Evolutionary conservation across 2,113 vertebrate species (phyloP), one percentile per base, ranked within the genome.

Genomic region (Struthidea cinerea): DNA sequence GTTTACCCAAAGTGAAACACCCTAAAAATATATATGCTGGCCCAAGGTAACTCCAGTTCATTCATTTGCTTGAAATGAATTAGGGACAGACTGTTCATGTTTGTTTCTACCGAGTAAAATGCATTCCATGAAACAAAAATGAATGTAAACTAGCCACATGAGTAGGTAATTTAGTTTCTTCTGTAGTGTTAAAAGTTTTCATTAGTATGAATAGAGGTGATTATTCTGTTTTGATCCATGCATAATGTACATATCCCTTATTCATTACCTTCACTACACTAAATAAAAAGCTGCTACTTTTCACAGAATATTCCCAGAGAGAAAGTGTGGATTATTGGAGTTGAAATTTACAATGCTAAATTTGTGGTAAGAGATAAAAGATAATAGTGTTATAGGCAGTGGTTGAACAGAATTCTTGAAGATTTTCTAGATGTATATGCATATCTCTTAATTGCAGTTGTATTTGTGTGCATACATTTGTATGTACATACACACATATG

Each of bases 271-370:
- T 82, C n/a, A 59, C 32, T 76, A 21, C 68, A 65, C 50, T 53
- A 46, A 87, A 59, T 84, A 65, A 90, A 94, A 96, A 81, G 82
- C 46, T 75, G 53, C 81, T 97, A 46, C 42, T 88, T 26, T 67
- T 93, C 32, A 89, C 35, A 90, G 86, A 88, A 70, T 60, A 60
- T 18, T 92, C 18, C 19, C 22, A 57, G 61, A 33, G 37, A 82
- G 35, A 47, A 68, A 53, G 27, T 81, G 35, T 57, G 7, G 16
- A 63, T 77, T 91, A 70, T 94, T 97, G 73, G 73, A 90, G 84
- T n/a, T 65, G 42, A 85, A 94, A 91, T 94, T 92, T 94, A 53
- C 87, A 71, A 55, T 91, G 87, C 79, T 91, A 76, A 96, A 82
- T 96, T 77, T 93, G 76, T 83, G 87, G 55, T 52, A 80, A 94